Evolutionary conservation across 2,113 vertebrate species (phyloP).

Genomic region (Bombycilla garrulus): DNA sequence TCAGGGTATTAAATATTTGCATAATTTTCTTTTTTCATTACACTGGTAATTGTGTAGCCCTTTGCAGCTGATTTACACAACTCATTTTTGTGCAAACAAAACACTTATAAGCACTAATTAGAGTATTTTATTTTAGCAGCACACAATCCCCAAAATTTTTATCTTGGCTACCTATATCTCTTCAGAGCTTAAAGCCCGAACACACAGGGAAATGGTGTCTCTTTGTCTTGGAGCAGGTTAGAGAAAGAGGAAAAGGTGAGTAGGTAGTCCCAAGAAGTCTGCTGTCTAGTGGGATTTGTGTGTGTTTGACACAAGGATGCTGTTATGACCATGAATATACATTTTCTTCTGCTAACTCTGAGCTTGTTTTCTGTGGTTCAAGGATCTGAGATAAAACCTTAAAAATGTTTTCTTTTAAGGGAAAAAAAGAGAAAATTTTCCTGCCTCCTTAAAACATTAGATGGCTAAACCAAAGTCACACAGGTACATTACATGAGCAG

Average conservation of each 20-base stretch:
- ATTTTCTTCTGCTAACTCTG: not conserved
- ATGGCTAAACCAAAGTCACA: not conserved
- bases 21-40: constrained; percentile 21
- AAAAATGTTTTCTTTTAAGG: not conserved
- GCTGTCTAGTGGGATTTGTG: not conserved
- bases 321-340: not conserved
- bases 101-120: not conserved
- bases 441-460: not conserved
- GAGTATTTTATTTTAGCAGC: constrained; percentile 15
- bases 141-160: not conserved
- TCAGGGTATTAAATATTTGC: not conserved
- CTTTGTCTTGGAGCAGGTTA: not conserved
- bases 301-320: not conserved
- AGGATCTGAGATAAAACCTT: not conserved
- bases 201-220: not conserved
- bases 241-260: not conserved
- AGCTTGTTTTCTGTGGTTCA: not conserved
- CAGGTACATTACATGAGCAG: not conserved
- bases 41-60: not conserved
- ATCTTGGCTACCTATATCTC: not conserved
- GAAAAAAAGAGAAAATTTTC: not conserved
- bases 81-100: constrained; percentile 8
- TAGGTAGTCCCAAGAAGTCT: not conserved
- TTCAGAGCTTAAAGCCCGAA: not conserved
- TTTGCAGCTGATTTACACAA: constrained; percentile 34